Percentiles rank a stretch among this genome's conserved stretches.
These are phyloP conservation scores for Caerostris darwini DNA, from an alignment of 1,140 invertebrate species.

Conservation along the genomic window DNA sequence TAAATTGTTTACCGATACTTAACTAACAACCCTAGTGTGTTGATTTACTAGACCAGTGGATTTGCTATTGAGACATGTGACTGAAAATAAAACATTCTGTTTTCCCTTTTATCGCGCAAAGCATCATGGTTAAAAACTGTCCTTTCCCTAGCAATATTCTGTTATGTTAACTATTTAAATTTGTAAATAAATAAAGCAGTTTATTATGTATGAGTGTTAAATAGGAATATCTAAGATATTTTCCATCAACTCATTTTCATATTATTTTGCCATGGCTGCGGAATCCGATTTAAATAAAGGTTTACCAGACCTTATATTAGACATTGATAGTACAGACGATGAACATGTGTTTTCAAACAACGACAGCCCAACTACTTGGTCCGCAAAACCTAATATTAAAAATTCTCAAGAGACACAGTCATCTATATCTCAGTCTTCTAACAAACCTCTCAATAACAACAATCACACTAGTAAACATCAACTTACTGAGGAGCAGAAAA, in stretches of 20 bases:
- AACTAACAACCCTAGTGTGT: too few relatives aligned
- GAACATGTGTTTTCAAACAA: slow-evolving; percentile 24
- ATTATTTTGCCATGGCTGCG: neutral
- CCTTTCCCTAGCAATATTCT: neutral
- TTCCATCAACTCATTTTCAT: neutral
- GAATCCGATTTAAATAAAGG: neutral
- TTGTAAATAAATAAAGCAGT: slow-evolving; percentile 24
- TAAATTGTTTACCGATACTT: too few relatives aligned
- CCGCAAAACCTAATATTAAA: neutral
- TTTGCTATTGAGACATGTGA: too few relatives aligned
- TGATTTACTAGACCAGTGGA: too few relatives aligned
- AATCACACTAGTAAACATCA: neutral
- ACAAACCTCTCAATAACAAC: slow-evolving; percentile 5
- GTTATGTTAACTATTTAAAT: neutral
- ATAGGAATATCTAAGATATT: too few relatives aligned
- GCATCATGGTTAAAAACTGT: too few relatives aligned
- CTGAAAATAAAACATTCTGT: too few relatives aligned
- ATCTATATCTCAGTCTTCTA: neutral
- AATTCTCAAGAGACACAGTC: slow-evolving; percentile 14
- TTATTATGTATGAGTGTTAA: neutral
- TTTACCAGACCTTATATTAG: slow-evolving; percentile 50
- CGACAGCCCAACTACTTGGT: slow-evolving; percentile 18
- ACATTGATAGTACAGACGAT: slow-evolving; percentile 51
- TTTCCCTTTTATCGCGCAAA: too few relatives aligned
- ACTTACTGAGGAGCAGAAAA: slow-evolving; percentile 16